phyloP scores from a whole-genome alignment of 2,113 vertebrate genomes.

The Steatornis caripensis region DNA sequence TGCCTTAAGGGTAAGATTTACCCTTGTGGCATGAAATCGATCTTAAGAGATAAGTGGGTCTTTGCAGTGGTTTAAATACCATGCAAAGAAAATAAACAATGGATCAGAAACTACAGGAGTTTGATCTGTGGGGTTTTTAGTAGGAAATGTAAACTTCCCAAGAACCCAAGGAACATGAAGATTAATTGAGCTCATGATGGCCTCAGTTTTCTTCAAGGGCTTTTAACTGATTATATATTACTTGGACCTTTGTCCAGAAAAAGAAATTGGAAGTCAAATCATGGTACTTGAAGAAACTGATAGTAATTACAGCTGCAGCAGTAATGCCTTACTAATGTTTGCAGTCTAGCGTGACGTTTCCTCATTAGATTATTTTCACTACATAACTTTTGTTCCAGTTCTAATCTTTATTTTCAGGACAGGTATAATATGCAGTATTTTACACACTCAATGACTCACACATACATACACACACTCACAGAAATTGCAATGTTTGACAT shows the following conservation, averaged over 20 bases:
- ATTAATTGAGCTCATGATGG: neutral
- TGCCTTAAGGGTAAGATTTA: neutral
- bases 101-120: neutral
- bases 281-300: neutral
- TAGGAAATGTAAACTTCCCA: neutral
- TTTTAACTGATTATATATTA: constrained; percentile 19
- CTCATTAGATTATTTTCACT: neutral
- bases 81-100: neutral
- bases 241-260: constrained; percentile 20
- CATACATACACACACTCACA: neutral
- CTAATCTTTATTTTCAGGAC: neutral
- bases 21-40: too few relatives aligned
- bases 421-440: neutral
- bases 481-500: neutral
- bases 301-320: constrained; percentile 5
- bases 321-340: constrained; percentile 27
- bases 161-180: neutral
- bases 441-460: neutral
- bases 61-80: neutral
- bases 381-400: neutral
- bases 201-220: constrained; percentile 25
- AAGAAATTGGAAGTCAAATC: constrained; percentile 24
- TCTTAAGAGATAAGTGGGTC: neutral
- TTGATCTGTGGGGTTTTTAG: neutral
- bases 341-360: neutral